Conservation (phyloP, 1,140 invertebrate genomes). For the Wasmannia auropunctata region DNA sequence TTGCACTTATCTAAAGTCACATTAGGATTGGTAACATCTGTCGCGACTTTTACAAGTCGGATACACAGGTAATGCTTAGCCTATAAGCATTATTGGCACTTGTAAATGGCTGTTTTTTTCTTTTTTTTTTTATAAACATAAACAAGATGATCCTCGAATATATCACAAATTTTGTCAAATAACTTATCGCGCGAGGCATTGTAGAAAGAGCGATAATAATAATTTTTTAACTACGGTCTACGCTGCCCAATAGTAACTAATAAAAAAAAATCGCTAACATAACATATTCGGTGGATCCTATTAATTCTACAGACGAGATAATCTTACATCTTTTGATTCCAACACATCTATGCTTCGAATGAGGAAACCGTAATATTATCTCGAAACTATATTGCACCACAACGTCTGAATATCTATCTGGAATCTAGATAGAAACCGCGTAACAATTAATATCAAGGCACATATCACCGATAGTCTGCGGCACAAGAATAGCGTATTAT, state of each 20-base stretch:
- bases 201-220: background rate
- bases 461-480: background rate
- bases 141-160: background rate
- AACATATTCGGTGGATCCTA: background rate
- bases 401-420: background rate
- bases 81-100: slow-evolving; percentile 10
- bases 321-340: background rate
- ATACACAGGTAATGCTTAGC: background rate
- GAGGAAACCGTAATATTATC: background rate
- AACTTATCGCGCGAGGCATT: background rate
- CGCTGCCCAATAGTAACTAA: background rate
- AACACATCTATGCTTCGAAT: background rate
- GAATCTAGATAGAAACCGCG: background rate
- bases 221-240: background rate
- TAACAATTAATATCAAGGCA: slow-evolving; percentile 23
- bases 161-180: slow-evolving; percentile 34
- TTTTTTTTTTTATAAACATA: too few species aligned
- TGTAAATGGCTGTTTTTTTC: background rate
- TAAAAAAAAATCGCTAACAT: background rate
- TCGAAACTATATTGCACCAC: background rate
- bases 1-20: slow-evolving; percentile 1
- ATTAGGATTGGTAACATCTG: background rate
- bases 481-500: slow-evolving; percentile 6
- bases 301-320: background rate
- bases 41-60: background rate